Evolutionary conservation across 2,797 vertebrate genomes (phyloP).

Genomic region (Centropyge bicolor): DNA sequence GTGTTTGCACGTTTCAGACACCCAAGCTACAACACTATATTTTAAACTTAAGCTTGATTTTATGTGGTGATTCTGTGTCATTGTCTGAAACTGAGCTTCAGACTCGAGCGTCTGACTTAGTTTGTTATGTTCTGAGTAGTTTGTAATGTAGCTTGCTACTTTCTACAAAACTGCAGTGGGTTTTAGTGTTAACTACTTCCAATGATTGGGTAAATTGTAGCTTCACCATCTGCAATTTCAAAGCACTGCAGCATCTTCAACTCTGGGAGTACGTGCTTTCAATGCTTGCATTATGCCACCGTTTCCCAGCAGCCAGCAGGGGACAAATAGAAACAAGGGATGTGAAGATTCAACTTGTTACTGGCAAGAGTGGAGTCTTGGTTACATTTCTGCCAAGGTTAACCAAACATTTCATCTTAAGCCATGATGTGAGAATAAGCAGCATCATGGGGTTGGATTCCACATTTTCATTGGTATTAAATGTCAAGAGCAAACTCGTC

Average conservation of each 20-base stretch:
- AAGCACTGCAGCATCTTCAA: background rate
- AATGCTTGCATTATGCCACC: background rate
- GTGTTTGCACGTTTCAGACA: background rate
- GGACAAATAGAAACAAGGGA: constrained; percentile 28
- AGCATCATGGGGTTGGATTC: background rate
- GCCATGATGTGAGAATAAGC: constrained; percentile 17
- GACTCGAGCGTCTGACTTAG: background rate
- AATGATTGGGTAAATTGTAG: no score
- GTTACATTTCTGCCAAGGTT: constrained; percentile 29
- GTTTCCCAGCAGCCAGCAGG: constrained; percentile 25
- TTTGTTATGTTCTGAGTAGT: background rate
- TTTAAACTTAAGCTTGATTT: background rate
- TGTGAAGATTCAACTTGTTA: background rate
- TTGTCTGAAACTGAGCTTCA: background rate
- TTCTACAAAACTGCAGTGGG: background rate
- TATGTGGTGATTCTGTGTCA: background rate
- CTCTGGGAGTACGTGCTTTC: background rate
- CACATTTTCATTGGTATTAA: constrained; percentile 23
- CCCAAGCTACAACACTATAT: background rate
- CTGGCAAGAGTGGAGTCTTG: constrained; percentile 7
- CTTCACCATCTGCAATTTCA: background rate
- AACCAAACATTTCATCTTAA: constrained; percentile 31
- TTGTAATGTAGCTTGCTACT: no score
- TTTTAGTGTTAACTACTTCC: no score
- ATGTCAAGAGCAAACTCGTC: constrained; percentile 25